Percentiles rank a stretch among this genome's conserved stretches.
Evolutionary conservation across 2,888 invertebrate genomes (phyloP).

Genomic region (Scrobipalpa atriplicella): DNA sequence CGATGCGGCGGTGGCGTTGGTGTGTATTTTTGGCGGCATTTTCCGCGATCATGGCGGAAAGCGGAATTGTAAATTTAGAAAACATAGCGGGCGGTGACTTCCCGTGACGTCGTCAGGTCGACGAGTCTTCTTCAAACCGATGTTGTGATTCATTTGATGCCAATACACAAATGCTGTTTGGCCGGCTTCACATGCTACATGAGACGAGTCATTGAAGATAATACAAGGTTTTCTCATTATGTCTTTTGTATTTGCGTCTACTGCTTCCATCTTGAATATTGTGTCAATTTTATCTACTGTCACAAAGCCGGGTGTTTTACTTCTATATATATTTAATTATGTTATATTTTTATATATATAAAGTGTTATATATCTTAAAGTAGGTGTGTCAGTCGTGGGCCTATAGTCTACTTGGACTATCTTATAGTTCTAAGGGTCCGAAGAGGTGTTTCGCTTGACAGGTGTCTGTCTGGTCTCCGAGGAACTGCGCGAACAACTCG

Average conservation of each 20-base stretch:
- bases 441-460: conserved; percentile 90
- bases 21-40: conserved; percentile 53
- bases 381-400: conserved; percentile 52
- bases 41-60: conserved; percentile 42
- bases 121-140: conserved; percentile 30
- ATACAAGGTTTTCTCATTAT: background rate
- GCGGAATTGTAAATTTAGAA: conserved; percentile 45
- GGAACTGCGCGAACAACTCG: conserved; percentile 91
- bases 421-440: conserved; percentile 85
- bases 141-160: conserved; percentile 29
- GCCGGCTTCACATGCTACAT: conserved; percentile 23
- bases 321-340: background rate
- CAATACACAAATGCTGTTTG: conserved; percentile 27
- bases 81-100: conserved; percentile 30
- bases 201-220: conserved; percentile 21
- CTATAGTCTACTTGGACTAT: conserved; percentile 35
- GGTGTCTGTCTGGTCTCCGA: conserved; percentile 89
- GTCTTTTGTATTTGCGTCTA: conserved; percentile 10
- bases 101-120: conserved; percentile 34
- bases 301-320: conserved; percentile 4
- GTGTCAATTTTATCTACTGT: conserved; percentile 22
- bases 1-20: conserved; percentile 41
- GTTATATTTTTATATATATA: conserved; percentile 15
- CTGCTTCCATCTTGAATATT: conserved; percentile 8
- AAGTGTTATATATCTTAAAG: conserved; percentile 20